Base-by-base conservation (phyloP, 2,797 vertebrate species). In the Thunnus albacares region DNA sequence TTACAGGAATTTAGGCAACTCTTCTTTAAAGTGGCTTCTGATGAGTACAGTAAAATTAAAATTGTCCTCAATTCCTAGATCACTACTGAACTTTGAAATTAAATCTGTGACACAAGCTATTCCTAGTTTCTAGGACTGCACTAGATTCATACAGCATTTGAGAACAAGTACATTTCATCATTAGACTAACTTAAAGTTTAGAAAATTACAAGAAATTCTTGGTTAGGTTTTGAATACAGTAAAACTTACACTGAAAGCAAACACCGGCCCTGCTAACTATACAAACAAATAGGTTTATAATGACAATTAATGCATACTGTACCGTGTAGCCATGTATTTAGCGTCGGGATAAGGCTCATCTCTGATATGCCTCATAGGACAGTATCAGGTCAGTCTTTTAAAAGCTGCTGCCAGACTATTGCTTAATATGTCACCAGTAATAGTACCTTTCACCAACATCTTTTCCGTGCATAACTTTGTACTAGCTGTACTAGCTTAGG, bases 341-440 rank as follows among this genome's bases (percentile, higher is more conserved):
- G 4, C 30, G 57, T 18, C 33, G 8, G 18, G 22, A 53, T 22
- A 41, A 60, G 30, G 13, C 30, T 30, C 8, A 18, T 77, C 56
- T 67, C 53, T 71, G 67, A 30, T 60, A 28, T 53, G 20, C 45
- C 60, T 51, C 51, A n/a, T 1, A 57, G 38, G 56, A 52, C 33
- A 26, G 41, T 59, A 58, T 65, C 28, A 51, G 22, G 51, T 55
- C 57, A 57, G 59, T 43, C 51, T 30, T 59, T 67, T 18, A 20
- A 73, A 60, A 63, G 58, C 43, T 77, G 62, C 35, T 75, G 68
- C 22, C 60, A 41, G 17, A 2, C 33, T 71, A 68, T 79, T 85
- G 53, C 79, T 57, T 67, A 59, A 90, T 71, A 20, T 71, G 52
- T 73, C 26, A 59, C 61, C 15, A 65, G 20, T 63, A 51, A 79